Evolutionary conservation across 2,797 vertebrate species (phyloP).

Genomic region (Silurus lanzhouensis): DNA sequence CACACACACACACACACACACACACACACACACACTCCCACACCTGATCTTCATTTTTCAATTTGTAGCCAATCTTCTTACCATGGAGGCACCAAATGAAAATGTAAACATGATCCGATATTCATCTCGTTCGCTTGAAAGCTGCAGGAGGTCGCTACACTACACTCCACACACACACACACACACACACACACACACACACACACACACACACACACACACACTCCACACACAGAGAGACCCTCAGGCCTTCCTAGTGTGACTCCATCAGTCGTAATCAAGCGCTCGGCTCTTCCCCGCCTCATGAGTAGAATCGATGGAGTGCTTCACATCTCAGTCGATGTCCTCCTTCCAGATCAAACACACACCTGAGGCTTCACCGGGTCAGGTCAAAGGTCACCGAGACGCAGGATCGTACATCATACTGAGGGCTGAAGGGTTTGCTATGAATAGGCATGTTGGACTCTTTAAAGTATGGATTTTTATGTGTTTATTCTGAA

Average conservation of each 20-base stretch:
- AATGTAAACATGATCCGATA: constrained; percentile 76
- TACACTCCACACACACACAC: constrained; percentile 34
- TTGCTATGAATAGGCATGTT: not conserved
- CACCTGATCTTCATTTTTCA: constrained; percentile 81
- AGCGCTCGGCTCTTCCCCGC: constrained; percentile 50
- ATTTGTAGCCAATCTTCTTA: constrained; percentile 78
- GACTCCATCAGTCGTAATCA: constrained; percentile 74
- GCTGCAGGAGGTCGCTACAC: constrained; percentile 53
- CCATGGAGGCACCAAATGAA: constrained; percentile 74
- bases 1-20: too few relatives aligned
- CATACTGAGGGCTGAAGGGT: not conserved
- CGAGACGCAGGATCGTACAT: not conserved
- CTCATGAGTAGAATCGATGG: constrained; percentile 50
- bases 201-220: constrained; percentile 51
- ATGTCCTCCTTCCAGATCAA: constrained; percentile 8
- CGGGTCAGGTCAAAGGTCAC: not conserved
- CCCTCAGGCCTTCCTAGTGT: constrained; percentile 55
- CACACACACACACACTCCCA: constrained; percentile 28
- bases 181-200: constrained; percentile 52
- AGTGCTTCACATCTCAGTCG: not conserved
- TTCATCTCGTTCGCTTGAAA: constrained; percentile 79
- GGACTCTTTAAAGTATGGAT: not conserved
- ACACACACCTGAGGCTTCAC: not conserved
- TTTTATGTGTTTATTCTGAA: not conserved
- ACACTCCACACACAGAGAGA: constrained; percentile 46